phyloP scores from a whole-genome alignment of 2,888 invertebrate genomes.

The Phyllotreta cruciferae region DNA sequence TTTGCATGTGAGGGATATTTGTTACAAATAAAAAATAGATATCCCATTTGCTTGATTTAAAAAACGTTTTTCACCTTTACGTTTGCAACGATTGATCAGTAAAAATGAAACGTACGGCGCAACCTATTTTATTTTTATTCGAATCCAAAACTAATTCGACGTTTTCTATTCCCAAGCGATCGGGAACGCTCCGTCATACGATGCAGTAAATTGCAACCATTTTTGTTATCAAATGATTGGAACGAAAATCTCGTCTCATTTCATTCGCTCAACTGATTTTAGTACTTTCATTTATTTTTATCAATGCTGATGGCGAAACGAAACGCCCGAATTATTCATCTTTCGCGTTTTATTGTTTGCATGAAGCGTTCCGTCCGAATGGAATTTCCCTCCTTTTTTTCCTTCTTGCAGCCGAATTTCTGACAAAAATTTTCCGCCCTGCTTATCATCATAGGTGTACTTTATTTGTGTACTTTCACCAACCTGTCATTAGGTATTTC shows the following conservation, averaged over 20 bases:
- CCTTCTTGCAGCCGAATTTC: too few species aligned
- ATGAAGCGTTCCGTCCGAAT: slow-evolving; percentile 27
- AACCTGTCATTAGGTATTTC: too few species aligned
- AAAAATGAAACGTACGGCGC: too few species aligned
- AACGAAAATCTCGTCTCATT: slow-evolving; percentile 37
- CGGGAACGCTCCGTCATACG: slow-evolving; percentile 18
- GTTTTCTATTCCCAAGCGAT: slow-evolving; percentile 1
- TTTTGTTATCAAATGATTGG: slow-evolving; percentile 40
- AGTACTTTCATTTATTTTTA: slow-evolving; percentile 43
- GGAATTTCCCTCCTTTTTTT: slow-evolving; percentile 30
- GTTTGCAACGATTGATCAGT: too few species aligned
- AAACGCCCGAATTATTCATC: slow-evolving; percentile 38
- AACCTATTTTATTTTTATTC: too few species aligned
- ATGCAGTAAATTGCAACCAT: slow-evolving; percentile 34
- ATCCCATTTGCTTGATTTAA: too few species aligned
- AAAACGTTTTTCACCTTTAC: too few species aligned
- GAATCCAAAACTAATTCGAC: too few species aligned
- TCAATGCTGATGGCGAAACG: slow-evolving; percentile 37
- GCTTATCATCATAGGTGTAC: background rate
- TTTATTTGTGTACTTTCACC: too few species aligned
- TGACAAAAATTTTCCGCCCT: background rate
- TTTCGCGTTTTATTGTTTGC: slow-evolving; percentile 31
- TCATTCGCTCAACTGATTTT: slow-evolving; percentile 43
- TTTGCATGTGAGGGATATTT: too few species aligned
- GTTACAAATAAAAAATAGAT: too few species aligned